Base-by-base conservation (phyloP, 2,113 vertebrate species). In the Notiomystis cincta region DNA sequence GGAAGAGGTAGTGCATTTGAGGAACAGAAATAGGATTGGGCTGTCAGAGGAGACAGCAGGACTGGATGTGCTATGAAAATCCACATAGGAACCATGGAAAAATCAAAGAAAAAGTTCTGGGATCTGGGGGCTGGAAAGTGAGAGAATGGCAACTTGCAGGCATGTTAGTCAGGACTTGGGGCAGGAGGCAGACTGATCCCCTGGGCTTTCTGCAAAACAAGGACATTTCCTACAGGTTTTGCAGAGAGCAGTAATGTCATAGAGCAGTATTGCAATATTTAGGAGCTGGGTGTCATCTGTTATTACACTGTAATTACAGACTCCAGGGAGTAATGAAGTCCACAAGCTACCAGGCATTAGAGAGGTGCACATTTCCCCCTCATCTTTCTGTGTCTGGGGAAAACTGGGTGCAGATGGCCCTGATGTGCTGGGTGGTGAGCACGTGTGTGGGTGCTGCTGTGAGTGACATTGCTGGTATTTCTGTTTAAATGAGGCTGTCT, bases 41-140 rank as follows among this genome's bases (percentile, higher is more conserved):
- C 57, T 80, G 37, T 47, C n/a, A 31, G 76, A 76, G 61, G 84
- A 94, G 83, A 69, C 57, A 75, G 84, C 27, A 86, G 77, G 86
- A 92, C 64, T 65, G n/a, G 20, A 35, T 38, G 61, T 95, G 82
- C 87, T 65, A 15, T 44, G 89, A 85, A 77, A 81, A 94, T 57
- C 67, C 84, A 42, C 6, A 15, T 28, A 70, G 79, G 33, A 78
- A 61, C 82, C 44, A 20, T 17, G 64, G 79, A 35, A 58, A 85
- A 90, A 95, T 72, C 65, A 95, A 92, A 96, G 67, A 71, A 48
- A 92, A 40, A 15, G 58, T 61, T 75, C 48, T 64, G 60, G 82
- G 80, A 67, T 64, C 1, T 9, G 15, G n/a, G 20, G 30, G 20
- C 58, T 97, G 92, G 88, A 48, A 95, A 87, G 82, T 20, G 33